Percentiles rank a stretch among this genome's conserved stretches.
phyloP scores from a whole-genome alignment of 2,113 vertebrate species.

The Serilophus lunatus region DNA sequence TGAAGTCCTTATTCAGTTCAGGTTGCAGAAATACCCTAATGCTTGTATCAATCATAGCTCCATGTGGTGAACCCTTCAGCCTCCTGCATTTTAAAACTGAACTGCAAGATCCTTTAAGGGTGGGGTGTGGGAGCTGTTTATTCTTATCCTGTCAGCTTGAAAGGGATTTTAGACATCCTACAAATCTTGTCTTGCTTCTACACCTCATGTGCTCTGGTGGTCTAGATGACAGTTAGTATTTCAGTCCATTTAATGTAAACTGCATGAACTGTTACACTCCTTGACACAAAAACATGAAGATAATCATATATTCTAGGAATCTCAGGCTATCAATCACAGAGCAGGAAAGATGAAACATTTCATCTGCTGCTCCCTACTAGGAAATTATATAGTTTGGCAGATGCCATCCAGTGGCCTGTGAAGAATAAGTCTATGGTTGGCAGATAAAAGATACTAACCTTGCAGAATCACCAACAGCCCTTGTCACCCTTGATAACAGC shows the following conservation, averaged over 20 bases:
- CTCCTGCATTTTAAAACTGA: neutral
- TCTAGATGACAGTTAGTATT: slow-evolving; percentile 3
- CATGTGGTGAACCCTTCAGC: neutral
- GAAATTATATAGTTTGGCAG: neutral
- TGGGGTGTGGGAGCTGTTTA: neutral
- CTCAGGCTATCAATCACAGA: neutral
- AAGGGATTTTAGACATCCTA: neutral
- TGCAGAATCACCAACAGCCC: neutral
- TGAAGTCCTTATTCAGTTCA: neutral
- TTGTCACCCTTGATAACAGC: neutral
- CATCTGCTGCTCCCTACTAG: neutral
- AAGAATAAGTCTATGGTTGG: neutral
- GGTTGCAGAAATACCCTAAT: neutral
- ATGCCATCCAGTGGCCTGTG: neutral
- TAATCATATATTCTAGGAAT: neutral
- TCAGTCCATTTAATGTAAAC: slow-evolving; percentile 7
- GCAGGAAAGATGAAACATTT: neutral
- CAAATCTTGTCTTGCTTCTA: slow-evolving; percentile 4
- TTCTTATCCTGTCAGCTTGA: neutral
- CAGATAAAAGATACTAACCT: neutral
- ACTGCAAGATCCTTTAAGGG: neutral
- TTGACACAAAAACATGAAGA: neutral
- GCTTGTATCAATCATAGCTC: neutral
- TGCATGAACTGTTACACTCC: neutral
- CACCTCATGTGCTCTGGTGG: neutral